These are phyloP conservation scores for Larimichthys polyactis DNA, from an alignment of 2,113 vertebrate genomes.

Conservation along the genomic window DNA sequence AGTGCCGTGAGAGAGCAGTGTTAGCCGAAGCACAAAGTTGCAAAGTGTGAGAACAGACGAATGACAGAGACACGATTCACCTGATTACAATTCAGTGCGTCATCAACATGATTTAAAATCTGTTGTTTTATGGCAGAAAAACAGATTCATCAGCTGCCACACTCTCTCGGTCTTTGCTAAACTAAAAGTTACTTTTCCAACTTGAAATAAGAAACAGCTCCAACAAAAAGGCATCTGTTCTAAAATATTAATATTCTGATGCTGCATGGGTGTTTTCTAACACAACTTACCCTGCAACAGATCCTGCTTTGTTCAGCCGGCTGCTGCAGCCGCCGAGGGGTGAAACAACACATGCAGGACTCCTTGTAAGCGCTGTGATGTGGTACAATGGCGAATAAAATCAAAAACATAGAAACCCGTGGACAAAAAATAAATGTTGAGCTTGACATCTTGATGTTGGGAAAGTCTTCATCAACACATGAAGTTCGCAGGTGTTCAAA, in stretches of 20 bases:
- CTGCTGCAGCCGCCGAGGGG: constrained; percentile 10
- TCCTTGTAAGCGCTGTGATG: background rate
- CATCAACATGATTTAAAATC: background rate
- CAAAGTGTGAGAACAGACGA: no score
- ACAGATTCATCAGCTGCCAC: background rate
- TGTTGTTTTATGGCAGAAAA: constrained; percentile 4
- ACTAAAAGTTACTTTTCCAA: constrained; percentile 39
- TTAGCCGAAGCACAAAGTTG: no score
- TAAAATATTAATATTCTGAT: constrained; percentile 89
- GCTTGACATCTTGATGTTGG: background rate
- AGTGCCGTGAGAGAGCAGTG: no score
- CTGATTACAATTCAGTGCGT: no score
- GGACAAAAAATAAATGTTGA: background rate
- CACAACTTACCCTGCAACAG: constrained; percentile 83
- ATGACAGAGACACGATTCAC: no score
- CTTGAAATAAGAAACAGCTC: constrained; percentile 55
- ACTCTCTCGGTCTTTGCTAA: background rate
- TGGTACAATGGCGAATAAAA: background rate
- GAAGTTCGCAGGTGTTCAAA: background rate
- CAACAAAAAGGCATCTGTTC: constrained; percentile 88
- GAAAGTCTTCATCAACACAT: background rate
- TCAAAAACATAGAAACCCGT: background rate
- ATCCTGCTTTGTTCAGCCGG: constrained; percentile 76
- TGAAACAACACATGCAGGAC: constrained; percentile 32
- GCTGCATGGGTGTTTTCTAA: constrained; percentile 87